These are phyloP conservation scores for Calidris pygmaea DNA, from an alignment of 2,113 vertebrate species.

Conservation along the genomic window DNA sequence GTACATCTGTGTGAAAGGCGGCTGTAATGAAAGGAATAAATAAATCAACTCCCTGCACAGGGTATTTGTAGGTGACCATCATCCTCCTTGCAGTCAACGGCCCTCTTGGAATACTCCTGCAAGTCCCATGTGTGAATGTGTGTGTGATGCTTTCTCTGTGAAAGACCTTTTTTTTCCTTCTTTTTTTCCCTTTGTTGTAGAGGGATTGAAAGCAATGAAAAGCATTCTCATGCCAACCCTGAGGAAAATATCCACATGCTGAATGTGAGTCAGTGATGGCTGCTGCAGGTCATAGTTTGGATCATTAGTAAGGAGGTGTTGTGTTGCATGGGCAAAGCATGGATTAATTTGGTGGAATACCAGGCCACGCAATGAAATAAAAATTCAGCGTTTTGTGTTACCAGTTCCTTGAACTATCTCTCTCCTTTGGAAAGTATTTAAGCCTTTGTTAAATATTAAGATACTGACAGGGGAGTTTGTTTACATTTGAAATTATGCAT, in stretches of 20 bases:
- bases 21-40: background rate
- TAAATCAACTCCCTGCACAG: background rate
- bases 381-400: background rate
- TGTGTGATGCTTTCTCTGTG: background rate
- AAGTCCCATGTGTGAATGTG: rapidly evolving
- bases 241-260: background rate
- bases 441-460: background rate
- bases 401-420: background rate
- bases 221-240: background rate
- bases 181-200: background rate
- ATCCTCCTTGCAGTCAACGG: background rate
- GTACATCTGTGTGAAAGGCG: background rate
- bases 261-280: background rate
- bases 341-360: background rate
- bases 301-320: background rate
- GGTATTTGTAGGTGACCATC: background rate
- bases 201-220: background rate
- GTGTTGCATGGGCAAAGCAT: background rate
- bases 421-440: background rate
- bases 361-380: background rate
- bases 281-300: background rate
- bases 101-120: background rate
- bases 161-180: background rate
- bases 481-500: background rate
- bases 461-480: background rate